Percentiles rank a stretch among this genome's conserved stretches.
Conservation (phyloP, 2,113 vertebrate species). For the Bos javanicus region DNA sequence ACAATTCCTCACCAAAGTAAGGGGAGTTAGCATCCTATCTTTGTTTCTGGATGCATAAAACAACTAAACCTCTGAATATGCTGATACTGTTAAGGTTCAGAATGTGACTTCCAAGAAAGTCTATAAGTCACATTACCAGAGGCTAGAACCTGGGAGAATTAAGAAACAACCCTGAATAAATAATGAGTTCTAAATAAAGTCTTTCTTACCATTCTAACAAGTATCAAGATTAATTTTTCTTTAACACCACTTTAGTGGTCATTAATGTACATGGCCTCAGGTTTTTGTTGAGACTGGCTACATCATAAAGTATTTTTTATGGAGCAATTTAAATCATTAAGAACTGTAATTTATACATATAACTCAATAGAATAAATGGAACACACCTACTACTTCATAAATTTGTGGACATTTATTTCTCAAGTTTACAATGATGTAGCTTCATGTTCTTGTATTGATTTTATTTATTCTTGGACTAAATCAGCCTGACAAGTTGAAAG, state of each 20-base stretch:
- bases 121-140: background rate
- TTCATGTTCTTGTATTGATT: background rate
- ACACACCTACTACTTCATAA: background rate
- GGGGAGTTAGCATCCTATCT: constrained; percentile 4
- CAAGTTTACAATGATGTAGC: background rate
- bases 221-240: background rate
- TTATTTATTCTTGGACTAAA: background rate
- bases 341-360: background rate
- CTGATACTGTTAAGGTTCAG: background rate
- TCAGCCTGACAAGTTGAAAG: background rate
- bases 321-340: background rate
- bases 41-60: background rate
- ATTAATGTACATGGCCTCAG: background rate
- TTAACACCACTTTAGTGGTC: background rate
- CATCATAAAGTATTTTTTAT: background rate
- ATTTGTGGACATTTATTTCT: background rate
- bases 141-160: background rate
- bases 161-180: background rate
- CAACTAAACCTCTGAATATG: background rate
- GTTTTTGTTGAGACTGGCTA: background rate
- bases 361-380: background rate
- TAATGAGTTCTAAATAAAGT: background rate
- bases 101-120: background rate
- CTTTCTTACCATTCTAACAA: background rate
- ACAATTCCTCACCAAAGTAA: background rate